Percentiles rank a stretch among this genome's conserved stretches.
Evolutionary conservation across 2,797 vertebrate genomes (phyloP).

Genomic region (Lates japonicus): DNA sequence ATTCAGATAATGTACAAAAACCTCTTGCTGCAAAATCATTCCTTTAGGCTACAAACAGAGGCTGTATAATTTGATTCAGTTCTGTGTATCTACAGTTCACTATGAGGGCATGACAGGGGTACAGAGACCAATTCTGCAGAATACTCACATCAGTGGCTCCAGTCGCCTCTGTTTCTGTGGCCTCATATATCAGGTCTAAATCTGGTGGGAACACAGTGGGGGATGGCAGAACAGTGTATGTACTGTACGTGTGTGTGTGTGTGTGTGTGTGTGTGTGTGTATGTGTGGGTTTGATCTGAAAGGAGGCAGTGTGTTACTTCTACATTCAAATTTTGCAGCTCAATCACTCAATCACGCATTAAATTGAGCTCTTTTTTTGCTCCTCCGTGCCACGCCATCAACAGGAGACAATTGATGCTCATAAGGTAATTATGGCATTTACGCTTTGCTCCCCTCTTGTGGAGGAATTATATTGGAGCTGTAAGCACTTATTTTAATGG

Average conservation of each 20-base stretch:
- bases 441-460: constrained; percentile 18
- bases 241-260: background rate
- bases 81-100: constrained; percentile 35
- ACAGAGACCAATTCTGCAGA: constrained; percentile 38
- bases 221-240: constrained; percentile 29
- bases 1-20: constrained; percentile 35
- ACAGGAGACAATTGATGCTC: constrained; percentile 28
- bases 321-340: constrained; percentile 35
- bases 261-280: too few relatives aligned
- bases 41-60: constrained; percentile 38
- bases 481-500: constrained; percentile 48
- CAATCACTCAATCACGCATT: constrained; percentile 44
- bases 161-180: constrained; percentile 28
- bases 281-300: background rate
- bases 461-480: constrained; percentile 20
- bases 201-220: constrained; percentile 45
- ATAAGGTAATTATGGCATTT: constrained; percentile 46
- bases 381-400: background rate
- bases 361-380: constrained; percentile 15
- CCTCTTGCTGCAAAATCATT: constrained; percentile 29
- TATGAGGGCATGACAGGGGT: constrained; percentile 21
- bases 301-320: constrained; percentile 14
- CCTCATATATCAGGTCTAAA: constrained; percentile 43
- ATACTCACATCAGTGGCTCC: constrained; percentile 20
- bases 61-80: constrained; percentile 33